Base-by-base conservation (phyloP, 2,113 vertebrate genomes). In the Lipotes vexillifer region DNA sequence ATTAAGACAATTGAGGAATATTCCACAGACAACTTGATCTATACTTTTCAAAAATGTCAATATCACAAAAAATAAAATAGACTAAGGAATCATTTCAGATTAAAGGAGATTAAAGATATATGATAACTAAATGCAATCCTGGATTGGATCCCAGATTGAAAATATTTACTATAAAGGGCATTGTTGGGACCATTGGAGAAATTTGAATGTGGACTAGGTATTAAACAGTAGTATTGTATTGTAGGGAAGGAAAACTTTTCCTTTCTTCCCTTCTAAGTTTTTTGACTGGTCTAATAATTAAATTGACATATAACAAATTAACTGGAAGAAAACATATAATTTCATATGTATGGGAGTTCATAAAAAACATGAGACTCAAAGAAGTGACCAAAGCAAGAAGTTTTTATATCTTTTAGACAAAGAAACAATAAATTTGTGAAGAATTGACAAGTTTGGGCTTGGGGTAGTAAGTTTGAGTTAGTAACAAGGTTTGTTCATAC, bases 1-100 rank as follows among this genome's bases (percentile, higher is more conserved):
- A 88, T 90, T 77, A 88, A 89, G 89, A 94, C 14, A 88, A 46
- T 74, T 68, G 31, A 85, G 18, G 55, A 61, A 81, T 8, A 86
- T 59, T 95, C 33, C 33, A 91, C 38, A 94, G 66, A 83, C 63
- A 44, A 92, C 63, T 57, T 92, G 29, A 87, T 72, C 13, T 91
- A 36, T 85, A 65, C 20, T 93, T 90, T 96, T 68, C 15, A 55
- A 88, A 97, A 94, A 93, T 71, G 55, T 90, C 80, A 66, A 2
- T 90, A n/a, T 25, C 36, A 44, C 44, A 49, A 77, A 83, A 93
- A 46, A 80, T 18, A 84, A 65, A 88, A 23, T 91, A 90, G 33
- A 69, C 3, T 36, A 89, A 85, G 38, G 17, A 83, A 88, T 85
- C 80, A 3, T 87, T 96, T 61, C 81, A 72, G 12, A 57, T 94